phyloP scores from a whole-genome alignment of 2,113 vertebrate species.

The Lophotis ruficrista region DNA sequence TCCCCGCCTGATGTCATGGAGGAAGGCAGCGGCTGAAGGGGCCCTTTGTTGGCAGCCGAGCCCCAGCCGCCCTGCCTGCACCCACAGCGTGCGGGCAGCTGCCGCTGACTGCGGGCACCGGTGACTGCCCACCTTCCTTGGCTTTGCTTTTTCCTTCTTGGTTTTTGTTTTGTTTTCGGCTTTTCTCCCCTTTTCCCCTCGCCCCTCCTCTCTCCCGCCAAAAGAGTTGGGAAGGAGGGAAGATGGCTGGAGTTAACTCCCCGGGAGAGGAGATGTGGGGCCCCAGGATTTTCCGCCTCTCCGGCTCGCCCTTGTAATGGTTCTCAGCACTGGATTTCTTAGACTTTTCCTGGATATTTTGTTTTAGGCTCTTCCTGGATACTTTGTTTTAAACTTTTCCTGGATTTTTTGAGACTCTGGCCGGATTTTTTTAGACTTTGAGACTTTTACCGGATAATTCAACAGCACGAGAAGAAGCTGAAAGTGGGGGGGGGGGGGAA shows the following conservation, averaged over 20 bases:
- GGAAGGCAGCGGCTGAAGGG: constrained; percentile 85
- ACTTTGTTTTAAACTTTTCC: background rate
- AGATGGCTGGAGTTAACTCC: constrained; percentile 33
- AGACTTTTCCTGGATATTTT: background rate
- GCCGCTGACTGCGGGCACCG: background rate
- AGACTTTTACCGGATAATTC: background rate
- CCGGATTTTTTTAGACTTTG: background rate
- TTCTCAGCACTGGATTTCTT: constrained; percentile 4
- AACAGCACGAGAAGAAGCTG: background rate
- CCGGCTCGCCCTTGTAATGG: constrained; percentile 13
- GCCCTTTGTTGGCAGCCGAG: constrained; percentile 93
- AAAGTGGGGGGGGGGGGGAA: background rate
- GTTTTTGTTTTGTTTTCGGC: too few species aligned
- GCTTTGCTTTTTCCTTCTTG: background rate
- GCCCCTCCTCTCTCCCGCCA: background rate
- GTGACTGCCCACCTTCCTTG: background rate
- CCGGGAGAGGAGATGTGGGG: constrained; percentile 18
- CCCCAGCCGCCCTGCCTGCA: constrained; percentile 76
- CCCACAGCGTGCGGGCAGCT: constrained; percentile 36
- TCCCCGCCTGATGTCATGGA: constrained; percentile 86
- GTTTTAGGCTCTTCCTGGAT: too few species aligned
- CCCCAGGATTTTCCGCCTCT: constrained; percentile 37
- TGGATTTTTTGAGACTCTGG: background rate
- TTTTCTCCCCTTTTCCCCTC: too few species aligned
- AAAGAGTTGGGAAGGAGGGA: constrained; percentile 45